These are phyloP conservation scores for Sebastes oblongus DNA, from an alignment of 2,797 vertebrate genomes.

Conservation along the genomic window DNA sequence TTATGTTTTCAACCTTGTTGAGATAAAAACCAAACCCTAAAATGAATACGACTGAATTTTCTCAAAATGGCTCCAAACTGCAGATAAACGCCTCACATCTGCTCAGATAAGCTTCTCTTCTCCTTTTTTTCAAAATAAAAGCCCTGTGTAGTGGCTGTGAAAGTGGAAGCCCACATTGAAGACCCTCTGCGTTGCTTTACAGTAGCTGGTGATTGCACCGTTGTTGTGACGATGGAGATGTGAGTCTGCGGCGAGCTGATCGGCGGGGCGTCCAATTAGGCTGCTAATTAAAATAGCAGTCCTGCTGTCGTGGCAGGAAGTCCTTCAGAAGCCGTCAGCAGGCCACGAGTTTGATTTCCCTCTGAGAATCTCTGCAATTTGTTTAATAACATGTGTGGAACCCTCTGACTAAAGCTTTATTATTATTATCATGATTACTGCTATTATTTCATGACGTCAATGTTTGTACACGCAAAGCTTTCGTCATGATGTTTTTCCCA, in stretches of 20 bases:
- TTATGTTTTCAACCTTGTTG: too few species aligned
- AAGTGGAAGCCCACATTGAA: background rate
- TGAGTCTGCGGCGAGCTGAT: background rate
- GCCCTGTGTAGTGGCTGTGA: background rate
- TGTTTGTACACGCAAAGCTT: background rate
- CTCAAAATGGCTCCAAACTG: too few species aligned
- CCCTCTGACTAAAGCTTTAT: background rate
- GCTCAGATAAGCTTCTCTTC: background rate
- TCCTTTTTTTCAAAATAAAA: background rate
- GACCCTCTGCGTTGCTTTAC: background rate
- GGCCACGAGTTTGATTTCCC: slow-evolving; percentile 1
- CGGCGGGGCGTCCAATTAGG: slow-evolving; percentile 28
- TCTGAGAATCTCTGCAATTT: slow-evolving; percentile 4
- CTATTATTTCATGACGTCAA: background rate
- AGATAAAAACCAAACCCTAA: too few species aligned
- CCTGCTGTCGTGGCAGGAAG: background rate
- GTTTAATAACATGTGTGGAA: slow-evolving; percentile 1
- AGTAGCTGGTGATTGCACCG: background rate
- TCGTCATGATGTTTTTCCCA: background rate
- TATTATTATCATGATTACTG: background rate
- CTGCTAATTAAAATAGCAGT: slow-evolving; percentile 36
- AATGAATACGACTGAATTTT: too few species aligned
- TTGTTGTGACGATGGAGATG: background rate
- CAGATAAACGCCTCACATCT: background rate
- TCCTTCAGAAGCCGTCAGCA: slow-evolving; percentile 17